Evolutionary conservation across 2,888 invertebrate genomes (phyloP), one percentile per base, ranked within the genome.

Genomic region (Epirrhoe tristata): DNA sequence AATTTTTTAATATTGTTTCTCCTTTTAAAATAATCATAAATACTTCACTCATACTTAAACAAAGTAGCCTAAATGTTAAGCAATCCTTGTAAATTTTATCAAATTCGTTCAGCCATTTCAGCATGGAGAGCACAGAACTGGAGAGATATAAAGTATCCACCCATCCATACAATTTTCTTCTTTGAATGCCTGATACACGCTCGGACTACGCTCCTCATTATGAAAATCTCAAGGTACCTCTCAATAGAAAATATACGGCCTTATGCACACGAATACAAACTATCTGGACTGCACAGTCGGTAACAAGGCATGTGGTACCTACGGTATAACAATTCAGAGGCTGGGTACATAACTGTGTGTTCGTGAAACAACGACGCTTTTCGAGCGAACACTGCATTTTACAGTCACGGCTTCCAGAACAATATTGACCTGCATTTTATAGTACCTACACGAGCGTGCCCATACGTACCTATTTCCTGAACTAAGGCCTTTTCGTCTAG

Each of bases 1-100:
- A 84, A 84, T 81, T 82, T 82, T 79, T 62, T 39, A 53, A 24
- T 17, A 58, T 50, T 55, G 24, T 43, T 71, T 17, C 8, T 36
- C 51, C 6, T 17, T 32, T 36, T 8, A 10, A 39, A 10, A n/a
- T n/a, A n/a, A n/a, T n/a, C n/a, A n/a, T n/a, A n/a, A n/a, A n/a
- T n/a, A n/a, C n/a, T n/a, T n/a, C n/a, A n/a, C n/a, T n/a, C n/a
- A n/a, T n/a, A n/a, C n/a, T n/a, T n/a, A n/a, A n/a, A n/a, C n/a
- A n/a, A 24, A 24, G 24, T 24, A 24, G 24, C 3, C 24, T 24
- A 24, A 2, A 24, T 24, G 24, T 24, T 24, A 2, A 36, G 36
- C 36, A 3, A 36, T 10, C 5, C 1, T 36, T 5, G 6, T 36
- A 36, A 10, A 8, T 10, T 36, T 8, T 36, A 36, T 10, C 36